phyloP scores from a whole-genome alignment of 2,888 invertebrate species.

The Temnothorax ravouxi region DNA sequence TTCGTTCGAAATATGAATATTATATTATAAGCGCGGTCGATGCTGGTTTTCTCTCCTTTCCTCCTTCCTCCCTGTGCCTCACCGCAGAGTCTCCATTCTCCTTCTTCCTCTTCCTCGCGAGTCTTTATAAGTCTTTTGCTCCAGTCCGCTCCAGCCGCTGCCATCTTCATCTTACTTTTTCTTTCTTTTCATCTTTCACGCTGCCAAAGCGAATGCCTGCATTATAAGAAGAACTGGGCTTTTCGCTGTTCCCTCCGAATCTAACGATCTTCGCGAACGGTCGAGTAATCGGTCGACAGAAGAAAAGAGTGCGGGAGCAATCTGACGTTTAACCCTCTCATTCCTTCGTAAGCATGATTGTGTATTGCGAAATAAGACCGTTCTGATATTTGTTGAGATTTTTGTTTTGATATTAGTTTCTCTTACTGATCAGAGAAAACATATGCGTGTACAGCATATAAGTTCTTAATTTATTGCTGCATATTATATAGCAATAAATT shows the following conservation, averaged over 20 bases:
- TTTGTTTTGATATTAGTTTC: constrained; percentile 5
- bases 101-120: constrained; percentile 41
- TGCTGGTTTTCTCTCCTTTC: constrained; percentile 63
- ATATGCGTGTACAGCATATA: neutral
- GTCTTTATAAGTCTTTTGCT: constrained; percentile 50
- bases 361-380: constrained; percentile 23
- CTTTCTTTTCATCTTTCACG: constrained; percentile 57
- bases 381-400: neutral
- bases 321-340: constrained; percentile 41
- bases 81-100: constrained; percentile 21
- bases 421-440: neutral
- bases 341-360: neutral
- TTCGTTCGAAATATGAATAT: constrained; percentile 86
- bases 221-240: constrained; percentile 64
- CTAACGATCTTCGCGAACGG: constrained; percentile 52
- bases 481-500: neutral
- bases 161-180: constrained; percentile 55
- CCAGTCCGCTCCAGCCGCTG: constrained; percentile 44
- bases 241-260: constrained; percentile 59
- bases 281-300: constrained; percentile 52
- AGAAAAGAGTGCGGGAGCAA: constrained; percentile 42
- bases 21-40: constrained; percentile 84
- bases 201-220: constrained; percentile 72
- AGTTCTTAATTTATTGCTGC: too few species aligned
- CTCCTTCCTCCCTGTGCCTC: constrained; percentile 23